Evolutionary conservation across 2,888 invertebrate species (phyloP), one percentile per base, ranked within the genome.

Genomic region (Brenthis ino): DNA sequence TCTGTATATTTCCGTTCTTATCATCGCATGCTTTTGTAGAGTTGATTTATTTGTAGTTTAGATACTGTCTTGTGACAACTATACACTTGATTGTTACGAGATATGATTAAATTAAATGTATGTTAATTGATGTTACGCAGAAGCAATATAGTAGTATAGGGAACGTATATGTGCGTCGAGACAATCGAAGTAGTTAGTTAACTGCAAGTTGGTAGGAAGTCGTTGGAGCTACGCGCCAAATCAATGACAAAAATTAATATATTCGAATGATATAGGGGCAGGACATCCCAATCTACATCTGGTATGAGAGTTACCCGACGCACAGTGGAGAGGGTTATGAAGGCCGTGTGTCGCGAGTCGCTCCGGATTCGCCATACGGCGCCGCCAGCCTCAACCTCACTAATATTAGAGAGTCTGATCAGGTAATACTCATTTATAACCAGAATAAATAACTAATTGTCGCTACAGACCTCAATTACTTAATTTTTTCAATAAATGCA

Each of bases 241-340:
- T 57, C 28, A 65, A 75, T 68, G 43, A 68, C 75, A 68, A 74
- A 65, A 55, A 57, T 74, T 84, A 82, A 87, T 71, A 57, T 71
- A 50, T 72, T 76, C 65, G 60, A 77, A 72, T 84, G 85, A 87
- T 88, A 89, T 94, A 98, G 98, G 98, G 98, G 88, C 96, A 98
- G 94, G 98, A 98, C 94, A 96, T 98, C 93, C 98, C 98, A 81
- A 98, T 99, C 91, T 98, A 98, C 95, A 98, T 98, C 93, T 98
- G 98, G 97, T 99, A 98, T 95, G 98, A 98, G 94, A 97, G 98
- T 88, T 99, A 99, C 94, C 98, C 98, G 80, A 97, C 98, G 77
- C 99, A 98, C 95, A 97, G 98, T 90, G 98, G 97, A 82, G 97
- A 97, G 88, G 98, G 97, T 65, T 98, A 98, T 94, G 97, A 98